Evolutionary conservation across 2,888 invertebrate species (phyloP).

Genomic region (Shargacucullia verbasci): DNA sequence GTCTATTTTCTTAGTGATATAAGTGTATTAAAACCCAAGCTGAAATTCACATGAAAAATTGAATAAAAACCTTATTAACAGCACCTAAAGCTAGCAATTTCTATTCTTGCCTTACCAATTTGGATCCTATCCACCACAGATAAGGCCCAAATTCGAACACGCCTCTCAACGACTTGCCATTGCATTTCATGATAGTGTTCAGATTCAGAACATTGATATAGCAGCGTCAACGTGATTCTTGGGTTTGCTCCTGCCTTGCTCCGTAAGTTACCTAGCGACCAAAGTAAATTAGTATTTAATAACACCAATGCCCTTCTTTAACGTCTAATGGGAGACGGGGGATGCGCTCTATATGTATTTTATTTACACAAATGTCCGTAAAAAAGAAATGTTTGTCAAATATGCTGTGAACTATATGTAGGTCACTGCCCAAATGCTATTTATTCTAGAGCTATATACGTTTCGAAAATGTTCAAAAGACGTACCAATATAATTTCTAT

Average conservation of each 20-base stretch:
- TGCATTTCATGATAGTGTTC: conserved; percentile 43
- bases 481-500: no score
- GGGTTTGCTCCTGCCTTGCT: conserved; percentile 52
- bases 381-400: no score
- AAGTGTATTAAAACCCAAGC: no score
- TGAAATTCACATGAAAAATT: no score
- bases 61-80: conserved; percentile 3
- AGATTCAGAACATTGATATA: conserved; percentile 61
- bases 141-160: conserved; percentile 10
- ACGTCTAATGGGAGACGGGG: conserved; percentile 45
- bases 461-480: no score
- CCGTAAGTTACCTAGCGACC: conserved; percentile 85
- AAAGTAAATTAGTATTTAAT: conserved; percentile 75
- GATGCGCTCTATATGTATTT: conserved; percentile 16
- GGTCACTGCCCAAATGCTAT: no score
- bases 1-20: no score
- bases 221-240: conserved; percentile 57
- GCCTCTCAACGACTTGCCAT: conserved; percentile 51
- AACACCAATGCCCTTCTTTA: conserved; percentile 47
- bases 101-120: neutral
- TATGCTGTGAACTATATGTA: no score
- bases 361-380: neutral
- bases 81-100: neutral
- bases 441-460: no score
- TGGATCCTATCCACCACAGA: neutral